Base-by-base conservation (phyloP, 2,113 vertebrate species). In the Manacus vitellinus region DNA sequence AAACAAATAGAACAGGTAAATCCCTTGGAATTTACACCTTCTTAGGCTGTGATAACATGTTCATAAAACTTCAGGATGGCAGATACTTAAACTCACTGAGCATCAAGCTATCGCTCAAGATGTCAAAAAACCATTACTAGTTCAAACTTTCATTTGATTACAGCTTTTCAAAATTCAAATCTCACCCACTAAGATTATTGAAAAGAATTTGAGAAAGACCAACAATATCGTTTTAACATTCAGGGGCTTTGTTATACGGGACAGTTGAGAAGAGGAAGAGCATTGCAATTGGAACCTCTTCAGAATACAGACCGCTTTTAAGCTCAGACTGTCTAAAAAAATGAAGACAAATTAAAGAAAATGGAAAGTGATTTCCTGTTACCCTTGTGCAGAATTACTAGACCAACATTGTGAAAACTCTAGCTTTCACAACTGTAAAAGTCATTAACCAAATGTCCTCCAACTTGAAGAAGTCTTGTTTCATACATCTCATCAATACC, bases 281-380 rank as follows among this genome's bases (percentile, higher is more conserved):
- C 46, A 14, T 6, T 71, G 75, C 24, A 74, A 80, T 51, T 85
- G 72, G 55, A 95, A 83, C 31, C 43, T 59, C 79, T 91, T 94
- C 72, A 71, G 68, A 84, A 86, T 33, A 33, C 5, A 91, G 61
- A 44, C 17, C 17, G 39, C 46, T 41, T 55, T 62, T 71, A 80
- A 86, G 21, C 55, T 88, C n/a, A 21, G 39, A 56, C 59, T 96
- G 92, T 89, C 94, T 71, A 4, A 86, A 91, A 96, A 96, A 86
- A 86, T 86, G 71, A 94, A 94, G 85, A 86, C 74, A 65, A 92
- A 94, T 92, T 85, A 62, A 94, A 88, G 75, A 92, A 94, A 92
- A 92, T 55, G 30, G 46, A 86, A 95, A 89, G 59, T 77, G 72
- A 92, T 95, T 95, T 96, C 83, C 76, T 81, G 79, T 83, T 94